Evolutionary conservation across 2,113 vertebrate species (phyloP), one percentile per base, ranked within the genome.

Genomic region (Nansenia antarctica): DNA sequence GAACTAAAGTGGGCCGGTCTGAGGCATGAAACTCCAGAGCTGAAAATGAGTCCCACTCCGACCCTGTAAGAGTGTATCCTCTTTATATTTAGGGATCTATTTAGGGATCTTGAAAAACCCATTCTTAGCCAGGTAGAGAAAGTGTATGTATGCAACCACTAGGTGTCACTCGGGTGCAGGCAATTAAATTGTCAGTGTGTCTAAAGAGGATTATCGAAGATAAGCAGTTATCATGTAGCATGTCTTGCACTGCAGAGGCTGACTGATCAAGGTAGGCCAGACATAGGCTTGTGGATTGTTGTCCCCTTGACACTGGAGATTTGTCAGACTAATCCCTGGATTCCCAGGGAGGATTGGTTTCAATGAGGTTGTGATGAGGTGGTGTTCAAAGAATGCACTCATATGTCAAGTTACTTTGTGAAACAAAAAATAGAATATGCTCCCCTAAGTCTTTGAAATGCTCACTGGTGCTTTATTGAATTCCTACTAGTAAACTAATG

Each of bases 311-410:
- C 82, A 88, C 78, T 59, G 70, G 82, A 86, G 85, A 89, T 88
- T 87, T 91, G 82, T 88, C 80, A 76, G 39, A 72, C 69, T 87
- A 89, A 91, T 89, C 85, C 90, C 52, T 7, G 26, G 76, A 82
- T 89, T 83, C 75, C 73, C 59, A 27, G 62, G 54, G 76, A 66
- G 85, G 79, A 82, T 83, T 70, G 74, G 37, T 88, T 90, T 89
- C 80, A 88, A 75, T 89, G 77, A 72, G 73, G 79, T 72, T 86
- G 81, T 78, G 82, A 82, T 71, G 73, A 81, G 73, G 69, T 31
- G 73, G 71, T 55, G 57, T 84, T 82, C 61, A 20, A 78, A 70
- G 82, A 88, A 88, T 85, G 85, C 70, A 47, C 79, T 88, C 78
- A 9, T 59, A 47, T 77, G 72, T 78, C 73, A 71, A 11, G 9